Percentiles rank a stretch among this genome's conserved stretches.
These are phyloP conservation scores for Cherax destructor DNA, from an alignment of 1,140 invertebrate genomes.

Conservation along the genomic window DNA sequence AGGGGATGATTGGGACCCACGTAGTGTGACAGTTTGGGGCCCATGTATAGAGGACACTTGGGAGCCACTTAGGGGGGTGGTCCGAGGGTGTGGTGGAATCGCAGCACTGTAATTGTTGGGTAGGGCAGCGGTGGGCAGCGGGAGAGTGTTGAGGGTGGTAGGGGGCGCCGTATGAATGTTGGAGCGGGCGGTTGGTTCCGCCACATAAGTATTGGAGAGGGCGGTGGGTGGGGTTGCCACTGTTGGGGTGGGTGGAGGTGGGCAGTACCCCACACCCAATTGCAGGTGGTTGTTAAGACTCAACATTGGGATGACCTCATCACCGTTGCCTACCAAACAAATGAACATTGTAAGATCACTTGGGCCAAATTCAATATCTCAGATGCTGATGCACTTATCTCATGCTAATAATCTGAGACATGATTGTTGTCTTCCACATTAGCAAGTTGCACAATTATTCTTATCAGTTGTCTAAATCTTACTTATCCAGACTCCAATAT, in stretches of 20 bases:
- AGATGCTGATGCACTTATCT: not conserved
- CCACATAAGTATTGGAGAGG: constrained; percentile 65
- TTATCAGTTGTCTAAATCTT: not conserved
- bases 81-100: constrained; percentile 30
- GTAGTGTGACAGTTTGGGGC: constrained; percentile 31
- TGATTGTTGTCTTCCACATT: not conserved
- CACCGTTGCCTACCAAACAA: constrained; percentile 71
- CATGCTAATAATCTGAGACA: not conserved
- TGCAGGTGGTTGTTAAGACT: constrained; percentile 71
- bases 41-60: constrained; percentile 44
- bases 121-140: constrained; percentile 37
- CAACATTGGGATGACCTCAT: constrained; percentile 70
- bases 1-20: constrained; percentile 37
- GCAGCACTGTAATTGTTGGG: constrained; percentile 58
- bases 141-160: constrained; percentile 50
- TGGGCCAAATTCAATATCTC: not conserved
- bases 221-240: constrained; percentile 55
- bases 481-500: not conserved
- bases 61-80: constrained; percentile 31
- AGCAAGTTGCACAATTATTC: not conserved
- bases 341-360: constrained; percentile 48
- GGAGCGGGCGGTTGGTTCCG: constrained; percentile 51
- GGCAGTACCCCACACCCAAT: constrained; percentile 42
- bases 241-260: constrained; percentile 58
- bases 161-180: constrained; percentile 39